Conservation (phyloP, 2,797 vertebrate species). For the Botia almorhae region DNA sequence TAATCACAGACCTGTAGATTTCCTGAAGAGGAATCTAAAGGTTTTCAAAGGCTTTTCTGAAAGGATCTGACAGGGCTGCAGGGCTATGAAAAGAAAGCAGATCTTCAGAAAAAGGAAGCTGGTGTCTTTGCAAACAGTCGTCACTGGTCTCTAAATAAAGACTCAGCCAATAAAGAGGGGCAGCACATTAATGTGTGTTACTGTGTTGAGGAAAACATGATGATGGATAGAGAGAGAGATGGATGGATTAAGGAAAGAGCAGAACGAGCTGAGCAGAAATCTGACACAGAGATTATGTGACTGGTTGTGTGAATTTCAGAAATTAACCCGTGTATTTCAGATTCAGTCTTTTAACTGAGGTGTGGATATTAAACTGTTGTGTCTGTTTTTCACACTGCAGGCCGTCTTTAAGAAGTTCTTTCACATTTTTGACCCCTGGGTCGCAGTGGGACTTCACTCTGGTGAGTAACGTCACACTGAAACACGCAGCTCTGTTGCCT, state of each 20-base stretch:
- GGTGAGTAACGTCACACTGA: slow-evolving; percentile 74
- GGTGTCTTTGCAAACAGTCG: slow-evolving; percentile 62
- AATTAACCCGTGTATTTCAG: too few relatives aligned
- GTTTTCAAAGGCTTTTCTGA: neutral
- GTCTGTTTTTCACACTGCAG: slow-evolving; percentile 65
- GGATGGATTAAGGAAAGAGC: slow-evolving; percentile 22
- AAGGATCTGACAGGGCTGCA: neutral
- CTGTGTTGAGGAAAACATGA: slow-evolving; percentile 37
- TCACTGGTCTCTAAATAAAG: slow-evolving; percentile 50
- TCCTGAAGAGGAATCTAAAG: slow-evolving; percentile 33
- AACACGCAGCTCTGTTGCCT: too few relatives aligned
- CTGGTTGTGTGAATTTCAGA: neutral
- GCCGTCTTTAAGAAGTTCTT: slow-evolving; percentile 85
- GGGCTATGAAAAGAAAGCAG: slow-evolving; percentile 4
- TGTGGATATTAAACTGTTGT: neutral
- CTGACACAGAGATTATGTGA: neutral
- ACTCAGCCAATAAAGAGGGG: slow-evolving; percentile 34
- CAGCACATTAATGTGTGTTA: slow-evolving; percentile 31
- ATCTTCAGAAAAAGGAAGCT: slow-evolving; percentile 48
- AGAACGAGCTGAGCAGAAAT: slow-evolving; percentile 1
- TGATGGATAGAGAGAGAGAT: slow-evolving; percentile 28
- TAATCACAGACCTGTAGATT: slow-evolving; percentile 30
- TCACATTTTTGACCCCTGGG: slow-evolving; percentile 86
- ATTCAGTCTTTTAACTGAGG: too few relatives aligned
- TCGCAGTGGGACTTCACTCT: slow-evolving; percentile 89